These are phyloP conservation scores for Staurois parvus DNA, from an alignment of 2,797 vertebrate genomes.

Conservation along the genomic window DNA sequence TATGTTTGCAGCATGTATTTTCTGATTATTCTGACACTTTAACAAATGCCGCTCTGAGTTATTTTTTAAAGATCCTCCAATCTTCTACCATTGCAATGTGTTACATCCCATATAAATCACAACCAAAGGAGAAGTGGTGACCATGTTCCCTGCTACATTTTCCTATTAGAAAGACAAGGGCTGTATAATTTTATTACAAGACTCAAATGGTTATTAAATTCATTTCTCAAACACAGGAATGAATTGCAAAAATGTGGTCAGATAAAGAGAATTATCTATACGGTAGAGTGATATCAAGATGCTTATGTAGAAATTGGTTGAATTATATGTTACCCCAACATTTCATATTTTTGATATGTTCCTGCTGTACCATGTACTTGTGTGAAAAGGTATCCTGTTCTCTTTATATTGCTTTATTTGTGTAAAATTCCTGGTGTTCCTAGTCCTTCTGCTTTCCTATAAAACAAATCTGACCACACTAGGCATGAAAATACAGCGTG, in stretches of 20 bases:
- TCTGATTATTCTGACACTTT: constrained; percentile 53
- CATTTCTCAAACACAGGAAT: not conserved
- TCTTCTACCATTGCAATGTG: constrained; percentile 23
- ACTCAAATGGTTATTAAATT: constrained; percentile 9
- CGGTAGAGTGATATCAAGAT: not conserved
- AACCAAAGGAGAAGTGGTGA: constrained; percentile 15
- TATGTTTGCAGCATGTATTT: constrained; percentile 45
- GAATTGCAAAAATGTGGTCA: not conserved
- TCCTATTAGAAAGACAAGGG: not conserved
- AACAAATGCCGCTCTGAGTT: constrained; percentile 47
- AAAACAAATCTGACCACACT: no score
- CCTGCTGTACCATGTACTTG: no score
- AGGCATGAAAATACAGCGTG: no score
- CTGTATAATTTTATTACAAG: constrained; percentile 9
- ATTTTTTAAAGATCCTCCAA: constrained; percentile 51
- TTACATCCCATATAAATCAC: constrained; percentile 39
- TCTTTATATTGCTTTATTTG: no score
- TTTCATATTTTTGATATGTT: no score
- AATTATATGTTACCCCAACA: no score
- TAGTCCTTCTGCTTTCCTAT: no score
- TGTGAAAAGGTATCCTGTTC: no score
- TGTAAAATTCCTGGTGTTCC: no score
- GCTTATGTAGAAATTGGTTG: not conserved
- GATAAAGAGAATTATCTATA: not conserved
- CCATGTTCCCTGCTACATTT: not conserved